Percentiles rank a stretch among this genome's conserved stretches.
phyloP scores from a whole-genome alignment of 30 jellyfish, hydroid and myxozoan species.

The Catostylus mosaicus region DNA sequence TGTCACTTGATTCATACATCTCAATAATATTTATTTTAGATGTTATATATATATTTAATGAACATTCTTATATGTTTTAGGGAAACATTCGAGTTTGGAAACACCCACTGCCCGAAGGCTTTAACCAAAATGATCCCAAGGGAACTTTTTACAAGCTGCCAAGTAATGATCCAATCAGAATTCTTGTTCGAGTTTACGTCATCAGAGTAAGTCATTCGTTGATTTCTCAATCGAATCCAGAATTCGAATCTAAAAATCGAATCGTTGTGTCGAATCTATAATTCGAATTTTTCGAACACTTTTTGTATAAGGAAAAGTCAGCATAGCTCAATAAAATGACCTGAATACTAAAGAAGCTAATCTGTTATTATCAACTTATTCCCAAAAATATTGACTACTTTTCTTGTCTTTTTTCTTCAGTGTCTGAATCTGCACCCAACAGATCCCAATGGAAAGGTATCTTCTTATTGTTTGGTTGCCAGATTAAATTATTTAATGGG shows the following conservation, averaged over 20 bases:
- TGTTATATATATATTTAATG: not conserved
- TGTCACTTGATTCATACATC: too few species aligned
- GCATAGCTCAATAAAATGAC: too few species aligned
- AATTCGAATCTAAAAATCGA: too few species aligned
- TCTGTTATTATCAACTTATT: too few species aligned
- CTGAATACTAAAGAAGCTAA: too few species aligned
- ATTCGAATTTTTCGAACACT: too few species aligned
- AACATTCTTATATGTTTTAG: constrained; percentile 20
- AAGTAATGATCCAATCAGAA: constrained; percentile 85
- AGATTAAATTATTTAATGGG: too few species aligned
- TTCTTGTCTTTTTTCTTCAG: constrained; percentile 26
- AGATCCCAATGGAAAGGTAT: constrained; percentile 99
- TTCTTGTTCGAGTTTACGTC: constrained; percentile 94
- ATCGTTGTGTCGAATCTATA: too few species aligned
- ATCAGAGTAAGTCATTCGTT: constrained; percentile 95
- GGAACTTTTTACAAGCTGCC: constrained; percentile 93
- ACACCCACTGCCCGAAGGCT: constrained; percentile 86
- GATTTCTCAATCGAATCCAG: too few species aligned
- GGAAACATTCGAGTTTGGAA: constrained; percentile 98
- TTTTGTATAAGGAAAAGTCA: too few species aligned
- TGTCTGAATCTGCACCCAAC: constrained; percentile 91
- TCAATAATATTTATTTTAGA: not conserved
- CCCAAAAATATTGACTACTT: not conserved
- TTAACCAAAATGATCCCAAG: constrained; percentile 71
- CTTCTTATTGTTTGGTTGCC: not conserved